Evolutionary conservation across 2,888 invertebrate species (phyloP).

Genomic region (Theretra japonica): DNA sequence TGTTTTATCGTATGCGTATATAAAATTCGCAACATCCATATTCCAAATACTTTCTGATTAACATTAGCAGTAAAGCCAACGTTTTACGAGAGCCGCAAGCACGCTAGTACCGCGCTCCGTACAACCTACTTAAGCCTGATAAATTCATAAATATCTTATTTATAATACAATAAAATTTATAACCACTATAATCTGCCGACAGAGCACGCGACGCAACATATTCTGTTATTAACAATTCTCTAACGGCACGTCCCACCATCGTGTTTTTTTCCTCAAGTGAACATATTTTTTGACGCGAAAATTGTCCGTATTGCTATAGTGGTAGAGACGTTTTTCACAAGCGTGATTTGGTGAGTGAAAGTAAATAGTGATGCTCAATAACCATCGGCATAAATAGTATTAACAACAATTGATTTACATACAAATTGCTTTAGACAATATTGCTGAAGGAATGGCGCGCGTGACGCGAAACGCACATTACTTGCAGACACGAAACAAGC

Average conservation of each 20-base stretch:
- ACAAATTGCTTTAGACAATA: constrained; percentile 85
- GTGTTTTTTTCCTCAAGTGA: constrained; percentile 65
- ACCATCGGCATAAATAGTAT: constrained; percentile 83
- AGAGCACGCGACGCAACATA: constrained; percentile 59
- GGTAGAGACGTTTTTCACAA: constrained; percentile 54
- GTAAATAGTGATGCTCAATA: constrained; percentile 81
- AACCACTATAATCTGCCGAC: constrained; percentile 66
- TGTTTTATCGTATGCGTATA: constrained; percentile 34
- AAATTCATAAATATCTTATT: constrained; percentile 76
- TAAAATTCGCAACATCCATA: constrained; percentile 34
- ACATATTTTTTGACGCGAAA: constrained; percentile 38
- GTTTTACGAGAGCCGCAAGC: constrained; percentile 17
- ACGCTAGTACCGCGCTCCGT: constrained; percentile 30
- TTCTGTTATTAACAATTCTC: constrained; percentile 79
- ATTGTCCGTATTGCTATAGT: constrained; percentile 42
- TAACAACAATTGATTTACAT: constrained; percentile 85
- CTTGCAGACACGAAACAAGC: constrained; percentile 52
- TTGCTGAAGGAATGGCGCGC: constrained; percentile 82
- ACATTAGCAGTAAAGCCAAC: constrained; percentile 27
- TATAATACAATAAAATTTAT: constrained; percentile 81
- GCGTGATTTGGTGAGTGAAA: constrained; percentile 55
- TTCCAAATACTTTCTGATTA: constrained; percentile 29
- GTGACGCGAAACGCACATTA: constrained; percentile 73
- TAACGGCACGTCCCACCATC: constrained; percentile 68
- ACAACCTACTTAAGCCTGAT: constrained; percentile 48